These are phyloP conservation scores for Caligus rogercresseyi DNA, from an alignment of 1,140 invertebrate genomes.

Conservation along the genomic window DNA sequence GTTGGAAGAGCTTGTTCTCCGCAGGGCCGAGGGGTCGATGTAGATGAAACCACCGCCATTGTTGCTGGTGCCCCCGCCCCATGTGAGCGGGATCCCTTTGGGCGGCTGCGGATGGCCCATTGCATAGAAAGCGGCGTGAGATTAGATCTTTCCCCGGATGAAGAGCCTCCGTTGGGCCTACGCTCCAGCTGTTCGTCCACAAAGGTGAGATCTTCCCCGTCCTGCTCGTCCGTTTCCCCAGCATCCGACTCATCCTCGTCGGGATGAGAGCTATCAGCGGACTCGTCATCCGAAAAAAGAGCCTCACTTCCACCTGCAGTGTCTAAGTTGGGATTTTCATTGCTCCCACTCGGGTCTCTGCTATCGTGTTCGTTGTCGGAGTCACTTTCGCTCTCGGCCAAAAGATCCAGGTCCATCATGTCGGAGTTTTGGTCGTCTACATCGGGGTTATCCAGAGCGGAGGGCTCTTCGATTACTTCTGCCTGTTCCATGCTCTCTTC, in stretches of 20 bases:
- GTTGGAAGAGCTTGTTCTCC: conserved; percentile 51
- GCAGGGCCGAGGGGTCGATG: conserved; percentile 67
- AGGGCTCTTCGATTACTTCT: conserved; percentile 22
- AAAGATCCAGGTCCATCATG: conserved; percentile 52
- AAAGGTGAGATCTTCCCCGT: conserved; percentile 48
- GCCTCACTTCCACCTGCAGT: conserved; percentile 40
- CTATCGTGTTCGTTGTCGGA: conserved; percentile 48
- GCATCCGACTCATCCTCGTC: conserved; percentile 57
- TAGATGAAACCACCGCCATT: conserved; percentile 59
- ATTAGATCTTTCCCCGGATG: conserved; percentile 45
- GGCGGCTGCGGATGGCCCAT: conserved; percentile 77
- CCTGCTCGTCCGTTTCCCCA: conserved; percentile 77
- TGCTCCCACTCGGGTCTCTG: background rate
- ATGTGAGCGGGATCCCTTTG: conserved; percentile 27
- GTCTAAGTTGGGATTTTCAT: conserved; percentile 36
- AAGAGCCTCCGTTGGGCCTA: conserved; percentile 32
- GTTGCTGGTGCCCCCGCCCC: conserved; percentile 36
- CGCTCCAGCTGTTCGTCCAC: conserved; percentile 70
- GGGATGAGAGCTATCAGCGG: conserved; percentile 55
- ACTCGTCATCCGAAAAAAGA: conserved; percentile 81
- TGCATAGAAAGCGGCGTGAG: conserved; percentile 89
- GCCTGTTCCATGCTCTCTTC: conserved; percentile 22
- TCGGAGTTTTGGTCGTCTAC: conserved; percentile 50
- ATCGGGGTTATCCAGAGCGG: conserved; percentile 26
- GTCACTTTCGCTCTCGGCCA: conserved; percentile 82